Base-by-base conservation (phyloP, 2,797 vertebrate species). In the Potorous gilbertii region DNA sequence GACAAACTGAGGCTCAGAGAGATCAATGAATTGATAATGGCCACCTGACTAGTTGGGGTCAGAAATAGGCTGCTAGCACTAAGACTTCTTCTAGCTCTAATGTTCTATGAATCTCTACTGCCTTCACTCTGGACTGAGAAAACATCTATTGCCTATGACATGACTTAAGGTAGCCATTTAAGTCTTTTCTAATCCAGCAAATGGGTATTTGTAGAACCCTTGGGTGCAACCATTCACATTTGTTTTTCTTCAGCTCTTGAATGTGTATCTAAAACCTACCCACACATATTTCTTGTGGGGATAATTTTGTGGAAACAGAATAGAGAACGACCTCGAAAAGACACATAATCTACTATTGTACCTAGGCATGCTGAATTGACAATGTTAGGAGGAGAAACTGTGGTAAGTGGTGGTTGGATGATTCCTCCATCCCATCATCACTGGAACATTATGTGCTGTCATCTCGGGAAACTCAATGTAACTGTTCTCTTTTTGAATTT, bases 181-280 rank as follows among this genome's bases (percentile, higher is more conserved):
- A 92, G 66, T 93, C 91, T 46, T 13, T 11, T 91, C 52, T 90
- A 92, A 96, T 40, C 34, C 18, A 95, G 66, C 93, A 62, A 81
- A 46, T 54, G 54, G 46, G 46, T 50, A 50, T 97, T 89, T 94
- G 93, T 54, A 93, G 50, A 96, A 55, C n/a, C 59, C 62, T 93
- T 97, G 94, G 92, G 92, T 94, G 93, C 87, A 8, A 81, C n/a
- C 66, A 81, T 46, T 74, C 6, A 46, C n/a, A 81, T 40, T 95
- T 91, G 31, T n/a, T 96, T 91, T 96, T 52, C 57, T 95, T 96
- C 92, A 74, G 52, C 74, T 93, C 56, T 56, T 16, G 74, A 87
- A 46, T 9, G 10, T 52, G 5, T 95, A 40, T 40, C 52, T 96
- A 95, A 92, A 96, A 96, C 13, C 24, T 56, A 90, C 91, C 93